Evolutionary conservation across 2,888 invertebrate genomes (phyloP).

Genomic region (Acanthosepion pharaonis): DNA sequence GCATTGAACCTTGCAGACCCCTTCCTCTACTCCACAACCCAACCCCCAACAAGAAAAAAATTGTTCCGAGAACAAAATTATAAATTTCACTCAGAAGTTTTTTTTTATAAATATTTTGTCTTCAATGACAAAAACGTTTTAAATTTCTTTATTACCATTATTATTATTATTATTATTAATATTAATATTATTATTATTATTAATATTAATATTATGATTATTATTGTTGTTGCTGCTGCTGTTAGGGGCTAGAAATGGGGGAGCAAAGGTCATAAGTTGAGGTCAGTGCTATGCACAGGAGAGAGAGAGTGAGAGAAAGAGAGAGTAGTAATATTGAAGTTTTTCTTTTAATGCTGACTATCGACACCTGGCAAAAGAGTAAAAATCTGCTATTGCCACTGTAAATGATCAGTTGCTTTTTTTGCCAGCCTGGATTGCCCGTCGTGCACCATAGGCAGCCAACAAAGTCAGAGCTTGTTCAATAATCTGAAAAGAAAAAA

Average conservation of each 20-base stretch:
- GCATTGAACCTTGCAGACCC: not conserved
- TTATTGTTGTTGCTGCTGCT: no score
- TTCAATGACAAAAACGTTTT: no score
- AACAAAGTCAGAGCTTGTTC: not conserved
- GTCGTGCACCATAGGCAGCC: not conserved
- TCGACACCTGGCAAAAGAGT: not conserved
- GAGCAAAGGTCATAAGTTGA: conserved; percentile 17
- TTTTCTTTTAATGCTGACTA: not conserved
- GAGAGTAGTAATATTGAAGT: not conserved
- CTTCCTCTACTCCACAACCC: not conserved
- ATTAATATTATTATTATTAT: no score
- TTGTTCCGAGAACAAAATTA: not conserved
- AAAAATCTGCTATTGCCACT: not conserved
- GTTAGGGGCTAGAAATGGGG: not conserved
- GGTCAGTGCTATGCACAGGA: not conserved
- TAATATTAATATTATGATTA: no score
- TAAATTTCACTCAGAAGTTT: not conserved
- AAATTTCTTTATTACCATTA: no score
- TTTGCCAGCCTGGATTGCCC: not conserved
- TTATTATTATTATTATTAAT: no score
- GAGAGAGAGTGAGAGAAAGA: not conserved
- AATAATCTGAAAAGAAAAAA: not conserved
- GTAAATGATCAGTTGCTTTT: not conserved
- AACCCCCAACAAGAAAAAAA: not conserved
- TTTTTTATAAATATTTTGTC: not conserved